Base-by-base conservation (phyloP, 2,888 invertebrate species). In the Leucoma salicis region DNA sequence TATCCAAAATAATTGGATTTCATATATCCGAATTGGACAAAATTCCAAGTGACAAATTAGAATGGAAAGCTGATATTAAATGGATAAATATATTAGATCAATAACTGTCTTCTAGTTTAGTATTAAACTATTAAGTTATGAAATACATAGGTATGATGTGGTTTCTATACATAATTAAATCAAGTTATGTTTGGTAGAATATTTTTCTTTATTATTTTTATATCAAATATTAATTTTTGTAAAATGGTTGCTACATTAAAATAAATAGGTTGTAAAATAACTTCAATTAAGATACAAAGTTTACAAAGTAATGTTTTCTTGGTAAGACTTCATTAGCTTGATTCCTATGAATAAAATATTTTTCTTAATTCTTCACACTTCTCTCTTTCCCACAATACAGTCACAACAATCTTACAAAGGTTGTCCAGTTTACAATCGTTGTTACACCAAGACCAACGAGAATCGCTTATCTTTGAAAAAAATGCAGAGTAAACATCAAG, bases 401-500 rank as follows among this genome's bases (percentile, higher is more conserved):
- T 89, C 0, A 89, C 87, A 4, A 92, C 90, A 35, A 91, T 85
- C 58, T 79, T 83, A 62, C 93, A 93, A 0, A 94, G 57, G 35
- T 84, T 76, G 28, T 87, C 70, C 2, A 86, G 66, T 54, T 89
- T 87, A 53, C 93, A 93, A 8, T 75, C 47, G 1, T 67, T 62
- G 38, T 87, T 68, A 47, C 92, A 92, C 33, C 60, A 41, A 0
- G 74, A 72, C 78, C 92, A 85, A 11, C 83, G 81, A 4, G 73
- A 69, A 46, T 91, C 89, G 15, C 90, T 90, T 24, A 85, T 53
- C 68, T 91, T 92, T 1, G 90, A 83, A 49, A 77, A 90, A 63
- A 90, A 88, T 12, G 91, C 91, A 29, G 89, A 80, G 63, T 92
- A 94, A 21, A 82, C 65, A 14, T 91, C 78, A 10, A 94, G 78